phyloP scores from a whole-genome alignment of 2,113 vertebrate genomes.

The Leucoraja erinaceus region DNA sequence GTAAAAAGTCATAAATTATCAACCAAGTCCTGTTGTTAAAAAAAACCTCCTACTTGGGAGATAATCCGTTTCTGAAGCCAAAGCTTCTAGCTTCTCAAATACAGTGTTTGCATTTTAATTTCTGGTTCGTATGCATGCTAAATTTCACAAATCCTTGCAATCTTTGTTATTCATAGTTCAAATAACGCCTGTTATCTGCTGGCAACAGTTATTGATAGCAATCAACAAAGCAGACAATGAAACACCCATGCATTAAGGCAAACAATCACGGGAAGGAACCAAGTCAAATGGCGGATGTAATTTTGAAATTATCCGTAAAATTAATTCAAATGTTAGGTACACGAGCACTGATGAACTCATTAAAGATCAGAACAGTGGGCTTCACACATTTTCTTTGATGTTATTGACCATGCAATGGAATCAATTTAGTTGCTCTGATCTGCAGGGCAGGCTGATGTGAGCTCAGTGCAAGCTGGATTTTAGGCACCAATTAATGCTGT shows the following conservation, averaged over 20 bases:
- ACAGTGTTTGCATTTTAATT: slow-evolving; percentile 8
- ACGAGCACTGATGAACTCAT: not conserved
- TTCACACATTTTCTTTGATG: not conserved
- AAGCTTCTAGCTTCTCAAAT: not conserved
- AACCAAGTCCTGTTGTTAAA: slow-evolving; percentile 13
- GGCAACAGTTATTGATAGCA: not conserved
- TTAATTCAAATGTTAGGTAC: not conserved
- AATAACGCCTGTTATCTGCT: not conserved
- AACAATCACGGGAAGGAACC: not conserved
- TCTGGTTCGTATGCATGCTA: not conserved
- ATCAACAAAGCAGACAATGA: not conserved
- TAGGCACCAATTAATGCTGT: not conserved
- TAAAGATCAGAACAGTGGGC: slow-evolving; percentile 6
- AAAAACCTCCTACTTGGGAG: not conserved
- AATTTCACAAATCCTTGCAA: not conserved
- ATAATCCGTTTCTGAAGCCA: slow-evolving; percentile 4
- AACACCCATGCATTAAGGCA: not conserved
- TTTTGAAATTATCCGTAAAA: slow-evolving; percentile 34
- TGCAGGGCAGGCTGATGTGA: not conserved
- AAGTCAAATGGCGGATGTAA: not conserved
- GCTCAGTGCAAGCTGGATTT: not conserved
- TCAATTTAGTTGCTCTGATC: not conserved
- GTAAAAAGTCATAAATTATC: slow-evolving; percentile 14
- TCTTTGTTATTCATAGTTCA: slow-evolving; percentile 14
- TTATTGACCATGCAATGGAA: not conserved